Percentiles rank a stretch among this genome's conserved stretches.
phyloP scores from a whole-genome alignment of 2,888 invertebrate genomes.

The Sycophila texana region DNA sequence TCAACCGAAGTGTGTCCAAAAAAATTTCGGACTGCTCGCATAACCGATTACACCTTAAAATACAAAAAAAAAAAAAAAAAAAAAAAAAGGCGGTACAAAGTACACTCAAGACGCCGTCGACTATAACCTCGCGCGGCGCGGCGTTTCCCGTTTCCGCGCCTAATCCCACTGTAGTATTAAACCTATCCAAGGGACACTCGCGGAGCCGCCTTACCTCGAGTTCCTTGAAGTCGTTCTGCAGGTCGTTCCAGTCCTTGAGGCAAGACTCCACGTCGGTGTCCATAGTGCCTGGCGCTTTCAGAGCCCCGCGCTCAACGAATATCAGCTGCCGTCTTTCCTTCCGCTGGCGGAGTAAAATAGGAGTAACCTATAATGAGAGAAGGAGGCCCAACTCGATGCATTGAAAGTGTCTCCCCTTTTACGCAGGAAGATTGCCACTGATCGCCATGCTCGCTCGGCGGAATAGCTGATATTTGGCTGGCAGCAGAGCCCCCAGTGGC shows the following conservation, averaged over 20 bases:
- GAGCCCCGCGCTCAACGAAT: slow-evolving; percentile 13
- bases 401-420: neutral
- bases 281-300: slow-evolving; percentile 73
- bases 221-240: slow-evolving; percentile 86
- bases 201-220: slow-evolving; percentile 82
- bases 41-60: too few relatives aligned
- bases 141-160: neutral
- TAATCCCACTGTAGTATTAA: neutral
- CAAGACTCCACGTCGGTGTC: slow-evolving; percentile 79
- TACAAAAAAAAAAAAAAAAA: slow-evolving; percentile 1
- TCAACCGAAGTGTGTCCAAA: too few relatives aligned
- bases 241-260: slow-evolving; percentile 87
- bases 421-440: neutral
- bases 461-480: too few relatives aligned
- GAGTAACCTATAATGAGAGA: too few relatives aligned
- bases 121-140: neutral
- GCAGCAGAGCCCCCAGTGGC: too few relatives aligned
- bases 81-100: slow-evolving; percentile 17
- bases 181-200: neutral
- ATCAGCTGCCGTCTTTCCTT: slow-evolving; percentile 39
- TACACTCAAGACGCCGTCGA: neutral
- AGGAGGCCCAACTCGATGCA: neutral
- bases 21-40: neutral
- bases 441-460: neutral
- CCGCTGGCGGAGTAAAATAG: too few relatives aligned